A percentile compares a stretch with the other conserved stretches of the same genome.
phyloP scores from a whole-genome alignment of 2,113 vertebrate species.

The Plectropomus leopardus region DNA sequence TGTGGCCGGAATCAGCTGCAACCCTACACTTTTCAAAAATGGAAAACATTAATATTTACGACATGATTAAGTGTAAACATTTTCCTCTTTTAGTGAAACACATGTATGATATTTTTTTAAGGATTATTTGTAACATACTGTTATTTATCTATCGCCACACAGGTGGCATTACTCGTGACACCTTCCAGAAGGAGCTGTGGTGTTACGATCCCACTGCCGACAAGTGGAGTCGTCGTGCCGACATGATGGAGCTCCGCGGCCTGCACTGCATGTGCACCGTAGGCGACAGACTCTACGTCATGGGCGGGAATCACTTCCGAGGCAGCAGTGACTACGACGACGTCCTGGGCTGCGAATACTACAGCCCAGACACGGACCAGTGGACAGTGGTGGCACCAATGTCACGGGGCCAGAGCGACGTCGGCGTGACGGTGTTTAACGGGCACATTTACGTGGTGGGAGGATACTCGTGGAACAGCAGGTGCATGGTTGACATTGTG shows the following conservation, averaged over 20 bases:
- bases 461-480: slow-evolving; percentile 89
- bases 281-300: slow-evolving; percentile 85
- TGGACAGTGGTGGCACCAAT: slow-evolving; percentile 87
- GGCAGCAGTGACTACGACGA: slow-evolving; percentile 87
- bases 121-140: not conserved
- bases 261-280: slow-evolving; percentile 89
- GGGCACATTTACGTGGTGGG: slow-evolving; percentile 86
- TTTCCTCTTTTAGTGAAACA: too few species aligned
- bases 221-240: slow-evolving; percentile 81
- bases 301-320: slow-evolving; percentile 88
- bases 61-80: too few species aligned
- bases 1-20: too few species aligned
- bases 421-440: slow-evolving; percentile 85
- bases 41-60: too few species aligned
- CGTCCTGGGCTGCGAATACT: slow-evolving; percentile 86
- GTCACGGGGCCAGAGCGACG: slow-evolving; percentile 87
- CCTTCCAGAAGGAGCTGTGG: slow-evolving; percentile 87
- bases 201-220: slow-evolving; percentile 80
- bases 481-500: slow-evolving; percentile 88
- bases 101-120: too few species aligned
- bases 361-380: slow-evolving; percentile 84
- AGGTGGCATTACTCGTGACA: slow-evolving; percentile 88
- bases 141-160: not conserved
- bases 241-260: slow-evolving; percentile 87
- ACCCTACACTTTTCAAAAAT: too few species aligned